phyloP scores from a whole-genome alignment of 2,888 invertebrate species.

The Gari tellinella region DNA sequence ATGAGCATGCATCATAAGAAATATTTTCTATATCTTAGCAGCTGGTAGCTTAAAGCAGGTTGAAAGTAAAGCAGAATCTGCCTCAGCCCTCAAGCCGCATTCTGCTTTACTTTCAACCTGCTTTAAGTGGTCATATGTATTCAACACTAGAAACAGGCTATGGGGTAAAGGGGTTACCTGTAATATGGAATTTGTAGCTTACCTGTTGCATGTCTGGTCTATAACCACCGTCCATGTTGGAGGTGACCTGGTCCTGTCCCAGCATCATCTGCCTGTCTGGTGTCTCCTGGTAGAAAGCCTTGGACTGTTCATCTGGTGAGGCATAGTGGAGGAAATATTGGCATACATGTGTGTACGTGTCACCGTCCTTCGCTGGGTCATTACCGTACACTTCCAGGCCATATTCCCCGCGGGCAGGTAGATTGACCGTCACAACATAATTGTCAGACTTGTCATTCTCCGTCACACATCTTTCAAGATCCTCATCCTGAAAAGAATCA shows the following conservation, averaged over 20 bases:
- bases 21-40: too few relatives aligned
- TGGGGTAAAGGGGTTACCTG: too few relatives aligned
- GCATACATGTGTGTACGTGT: slow-evolving; percentile 82
- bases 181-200: slow-evolving; percentile 42
- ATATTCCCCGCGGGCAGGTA: slow-evolving; percentile 83
- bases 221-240: slow-evolving; percentile 58
- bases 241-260: slow-evolving; percentile 49
- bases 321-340: slow-evolving; percentile 81
- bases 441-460: slow-evolving; percentile 79
- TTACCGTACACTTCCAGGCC: slow-evolving; percentile 84
- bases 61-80: too few relatives aligned
- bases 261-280: slow-evolving; percentile 64
- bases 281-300: slow-evolving; percentile 78
- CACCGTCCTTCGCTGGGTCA: slow-evolving; percentile 83
- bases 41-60: too few relatives aligned
- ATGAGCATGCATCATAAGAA: too few relatives aligned
- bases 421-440: slow-evolving; percentile 74
- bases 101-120: too few relatives aligned
- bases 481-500: slow-evolving; percentile 69
- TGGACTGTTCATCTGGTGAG: slow-evolving; percentile 70
- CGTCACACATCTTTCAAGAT: slow-evolving; percentile 79
- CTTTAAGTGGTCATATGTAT: too few relatives aligned
- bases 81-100: too few relatives aligned
- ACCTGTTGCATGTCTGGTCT: slow-evolving; percentile 70
- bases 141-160: too few relatives aligned